Conservation (phyloP, 2,113 vertebrate genomes). For the Salvelinus namaycush region DNA sequence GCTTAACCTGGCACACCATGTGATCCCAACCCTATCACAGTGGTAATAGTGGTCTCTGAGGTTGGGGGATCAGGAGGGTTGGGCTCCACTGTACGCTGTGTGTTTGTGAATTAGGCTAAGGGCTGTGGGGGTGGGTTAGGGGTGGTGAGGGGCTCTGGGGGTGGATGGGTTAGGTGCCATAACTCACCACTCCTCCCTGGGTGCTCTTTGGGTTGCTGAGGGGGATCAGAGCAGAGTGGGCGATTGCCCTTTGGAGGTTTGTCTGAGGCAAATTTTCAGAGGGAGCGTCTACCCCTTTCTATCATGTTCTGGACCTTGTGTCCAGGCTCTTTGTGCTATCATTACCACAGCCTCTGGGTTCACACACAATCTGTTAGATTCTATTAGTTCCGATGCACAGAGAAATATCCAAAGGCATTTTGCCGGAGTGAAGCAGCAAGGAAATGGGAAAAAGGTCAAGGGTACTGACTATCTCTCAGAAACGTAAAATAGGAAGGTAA, state of each 20-base stretch:
- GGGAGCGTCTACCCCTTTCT: constrained; percentile 60
- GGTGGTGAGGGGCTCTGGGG: not conserved
- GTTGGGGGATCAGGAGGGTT: too few relatives aligned
- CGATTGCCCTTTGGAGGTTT: constrained; percentile 60
- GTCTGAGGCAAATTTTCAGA: constrained; percentile 58
- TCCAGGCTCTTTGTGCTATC: constrained; percentile 58
- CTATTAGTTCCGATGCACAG: constrained; percentile 66
- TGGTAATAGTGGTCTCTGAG: too few relatives aligned
- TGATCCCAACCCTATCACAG: too few relatives aligned
- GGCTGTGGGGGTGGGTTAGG: not conserved
- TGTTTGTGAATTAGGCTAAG: too few relatives aligned
- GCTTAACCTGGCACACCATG: too few relatives aligned
- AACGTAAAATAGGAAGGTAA: constrained; percentile 39
- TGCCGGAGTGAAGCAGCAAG: constrained; percentile 62
- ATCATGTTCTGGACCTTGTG: constrained; percentile 68
- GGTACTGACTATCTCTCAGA: constrained; percentile 50
- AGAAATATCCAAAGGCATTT: constrained; percentile 70
- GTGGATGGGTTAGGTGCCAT: constrained; percentile 25
- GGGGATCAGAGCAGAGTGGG: constrained; percentile 44
- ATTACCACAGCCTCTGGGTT: constrained; percentile 64
- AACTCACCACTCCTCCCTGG: constrained; percentile 47
- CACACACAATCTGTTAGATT: constrained; percentile 69
- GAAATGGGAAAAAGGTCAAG: constrained; percentile 71
- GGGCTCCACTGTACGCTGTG: too few relatives aligned
- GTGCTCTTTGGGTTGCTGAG: constrained; percentile 61